Base-by-base conservation (phyloP, 1,140 invertebrate genomes). In the Mizuhopecten yessoensis region DNA sequence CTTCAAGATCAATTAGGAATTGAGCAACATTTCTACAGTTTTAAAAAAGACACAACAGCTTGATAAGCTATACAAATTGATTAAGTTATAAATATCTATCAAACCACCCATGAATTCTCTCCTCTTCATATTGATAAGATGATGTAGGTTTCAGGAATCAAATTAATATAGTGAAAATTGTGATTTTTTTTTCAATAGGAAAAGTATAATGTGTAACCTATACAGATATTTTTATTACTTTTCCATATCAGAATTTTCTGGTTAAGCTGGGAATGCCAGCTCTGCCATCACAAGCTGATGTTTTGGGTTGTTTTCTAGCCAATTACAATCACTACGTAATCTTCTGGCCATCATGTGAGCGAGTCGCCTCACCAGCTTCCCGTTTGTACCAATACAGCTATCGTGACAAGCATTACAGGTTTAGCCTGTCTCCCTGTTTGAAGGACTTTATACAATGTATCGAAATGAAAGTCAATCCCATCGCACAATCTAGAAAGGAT, bases 1-100 rank as follows among this genome's bases (percentile, higher is more conserved):
- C 57, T 75, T 75, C 57, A 75, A 75, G 57, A 75, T 75, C 57
- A 75, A 75, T 75, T 75, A 75, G 57, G 7, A 5, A 75, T 75
- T 75, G 23, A 5, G 11, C 57, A 29, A n/a, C 11, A 13, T 5
- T 29, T 75, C 57, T 29, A 57, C n/a, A n/a, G 57, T 75, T 29
- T 1, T 29, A 75, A 5, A 75, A 75, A 75, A 75, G 57, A 75
- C 57, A 13, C n/a, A n/a, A 13, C 57, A 75, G 57, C 57, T 75
- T 75, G 57, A 75, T 29, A 75, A n/a, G 36, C 5, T 7, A 5
- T 39, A 39, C 36, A 39, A 39, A n/a, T n/a, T n/a, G n/a, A n/a
- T n/a, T n/a, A n/a, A n/a, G n/a, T n/a, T n/a, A n/a, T n/a, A n/a
- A n/a, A n/a, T n/a, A n/a, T n/a, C n/a, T n/a, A n/a, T n/a, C n/a